Evolutionary conservation across 2,888 invertebrate genomes (phyloP), one percentile per base, ranked within the genome.

Genomic region (Synanthedon myopaeformis): DNA sequence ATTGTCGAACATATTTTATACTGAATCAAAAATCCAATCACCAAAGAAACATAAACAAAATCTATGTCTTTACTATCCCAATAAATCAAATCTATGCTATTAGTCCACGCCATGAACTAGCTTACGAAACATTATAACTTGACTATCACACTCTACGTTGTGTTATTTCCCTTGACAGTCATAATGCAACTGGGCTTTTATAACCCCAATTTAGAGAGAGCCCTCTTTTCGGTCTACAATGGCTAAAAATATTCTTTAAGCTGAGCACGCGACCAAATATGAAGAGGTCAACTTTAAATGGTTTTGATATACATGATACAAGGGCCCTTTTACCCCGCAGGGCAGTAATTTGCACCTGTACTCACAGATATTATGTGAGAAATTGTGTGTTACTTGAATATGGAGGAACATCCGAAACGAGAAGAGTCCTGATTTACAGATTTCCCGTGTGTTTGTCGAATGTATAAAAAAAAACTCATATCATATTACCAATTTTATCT

Each of bases 291-390:
- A 56, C 51, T 50, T 54, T 58, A 56, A 61, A 62, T 78, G 79
- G 81, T 64, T 62, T 59, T 62, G 65, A 68, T 67, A 61, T 69
- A 70, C 67, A 73, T 70, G 74, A 76, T 77, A 77, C 71, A 72
- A 74, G 74, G 76, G 76, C 71, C 73, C 70, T 70, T 66, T 66
- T 69, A 66, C 72, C 75, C 80, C 73, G 63, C 70, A 72, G 74
- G 74, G 73, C 69, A 69, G 77, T 82, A 82, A 82, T 79, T 81
- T 81, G 81, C 83, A 83, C 82, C 82, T 83, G 82, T 80, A 81
- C 69, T 74, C 77, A 61, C 70, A 65, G 74, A 76, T 82, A 82
- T 81, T 80, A 78, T 79, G 78, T 79, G 79, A 76, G 76, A 80
- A 78, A 78, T 78, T 82, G 75, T 70, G 72, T 73, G 72, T 70